Evolutionary conservation across 2,888 invertebrate genomes (phyloP), one percentile per base, ranked within the genome.

Genomic region (Lobophora halterata): DNA sequence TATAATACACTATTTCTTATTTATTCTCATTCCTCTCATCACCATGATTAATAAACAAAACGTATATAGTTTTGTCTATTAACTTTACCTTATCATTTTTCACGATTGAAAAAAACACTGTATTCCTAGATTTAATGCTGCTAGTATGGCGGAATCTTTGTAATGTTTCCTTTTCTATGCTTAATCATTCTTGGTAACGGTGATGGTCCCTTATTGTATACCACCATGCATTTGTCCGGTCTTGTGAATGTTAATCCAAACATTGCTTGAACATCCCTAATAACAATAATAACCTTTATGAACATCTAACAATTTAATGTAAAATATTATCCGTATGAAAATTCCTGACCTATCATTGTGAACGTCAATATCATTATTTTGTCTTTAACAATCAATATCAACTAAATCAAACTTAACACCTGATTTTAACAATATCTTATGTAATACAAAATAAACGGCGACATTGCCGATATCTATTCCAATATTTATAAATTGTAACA

Each of bases 161-260:
- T 83, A 80, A 82, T 73, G 64, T 79, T 69, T 72, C 58, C 62
- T 63, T 71, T 77, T 71, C 64, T 71, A 71, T 86, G 87, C 87
- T 87, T 87, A 85, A 81, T 82, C 87, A 85, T 80, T 83, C 83
- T 86, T 86, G 86, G 85, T 85, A 72, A 77, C 83, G 87, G 87
- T 86, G 79, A 86, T 75, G 86, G 86, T 76, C 67, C 76, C 69
- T 63, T 66, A 50, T 59, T 69, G 64, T 73, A 64, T 70, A 57
- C 79, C 79, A 79, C 80, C 74, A 70, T 71, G 62, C 67, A 65
- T 73, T 46, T 61, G 53, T 61, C 52, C 56, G 57, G 58, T 49
- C 59, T 65, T 67, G 61, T 76, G 61, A 71, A 72, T 71, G 75
- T 71, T 47, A 57, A 54, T 54, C 63, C 58, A 48, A 58, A 50